These are phyloP conservation scores for Tragulus kanchil DNA, from an alignment of 2,113 vertebrate genomes.

Conservation along the genomic window DNA sequence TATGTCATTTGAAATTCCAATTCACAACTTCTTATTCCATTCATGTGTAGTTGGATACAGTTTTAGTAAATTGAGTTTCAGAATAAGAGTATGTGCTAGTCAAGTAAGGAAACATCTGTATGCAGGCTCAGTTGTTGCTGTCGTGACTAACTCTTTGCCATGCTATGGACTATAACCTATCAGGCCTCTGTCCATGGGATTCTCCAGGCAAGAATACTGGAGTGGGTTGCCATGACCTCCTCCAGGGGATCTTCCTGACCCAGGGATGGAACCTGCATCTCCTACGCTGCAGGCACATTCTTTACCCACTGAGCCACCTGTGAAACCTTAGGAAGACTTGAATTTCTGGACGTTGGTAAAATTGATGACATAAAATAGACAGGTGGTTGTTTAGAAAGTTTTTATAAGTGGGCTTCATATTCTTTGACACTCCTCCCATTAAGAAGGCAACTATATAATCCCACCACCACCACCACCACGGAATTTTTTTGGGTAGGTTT, in stretches of 20 bases:
- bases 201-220: too few relatives aligned
- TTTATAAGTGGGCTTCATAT: background rate
- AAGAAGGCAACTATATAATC: background rate
- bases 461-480: too few relatives aligned
- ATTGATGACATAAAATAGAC: background rate
- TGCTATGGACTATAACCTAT: too few relatives aligned
- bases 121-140: too few relatives aligned
- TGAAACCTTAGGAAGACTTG: background rate
- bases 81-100: background rate
- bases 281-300: too few relatives aligned
- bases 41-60: background rate
- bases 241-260: too few relatives aligned
- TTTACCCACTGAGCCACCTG: too few relatives aligned
- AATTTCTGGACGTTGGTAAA: background rate
- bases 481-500: background rate
- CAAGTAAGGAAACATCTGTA: background rate
- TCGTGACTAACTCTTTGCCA: too few relatives aligned
- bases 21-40: background rate
- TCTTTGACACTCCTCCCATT: background rate
- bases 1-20: slow-evolving; percentile 59
- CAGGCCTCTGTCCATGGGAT: too few relatives aligned
- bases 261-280: too few relatives aligned
- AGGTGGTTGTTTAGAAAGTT: background rate
- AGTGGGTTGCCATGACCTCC: too few relatives aligned
- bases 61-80: slow-evolving; percentile 32